Conservation (phyloP, 92 coral and sea anemone species). For the Paragorgia papillata region DNA sequence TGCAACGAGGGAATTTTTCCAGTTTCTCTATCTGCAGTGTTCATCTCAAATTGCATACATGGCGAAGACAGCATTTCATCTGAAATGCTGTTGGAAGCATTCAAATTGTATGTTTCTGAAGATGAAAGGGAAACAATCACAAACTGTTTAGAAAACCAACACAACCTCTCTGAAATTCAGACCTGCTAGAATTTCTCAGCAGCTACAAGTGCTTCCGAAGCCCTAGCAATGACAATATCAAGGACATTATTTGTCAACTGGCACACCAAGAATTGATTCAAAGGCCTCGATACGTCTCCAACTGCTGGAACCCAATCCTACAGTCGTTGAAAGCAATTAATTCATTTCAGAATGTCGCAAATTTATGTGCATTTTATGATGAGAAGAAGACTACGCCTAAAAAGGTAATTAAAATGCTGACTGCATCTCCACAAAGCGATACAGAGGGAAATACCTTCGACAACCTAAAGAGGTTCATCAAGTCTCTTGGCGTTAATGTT, state of each 20-base stretch:
- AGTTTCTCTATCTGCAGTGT: not conserved
- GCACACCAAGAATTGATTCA: slow-evolving; percentile 31
- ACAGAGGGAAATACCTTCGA: slow-evolving; percentile 31
- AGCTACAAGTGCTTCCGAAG: not conserved
- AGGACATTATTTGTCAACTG: slow-evolving; percentile 9
- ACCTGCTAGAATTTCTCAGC: not conserved
- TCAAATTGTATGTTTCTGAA: slow-evolving; percentile 47
- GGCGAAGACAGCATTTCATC: not conserved
- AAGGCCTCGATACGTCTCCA: slow-evolving; percentile 33
- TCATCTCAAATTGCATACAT: not conserved
- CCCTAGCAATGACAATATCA: slow-evolving; percentile 38
- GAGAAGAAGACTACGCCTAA: slow-evolving; percentile 18
- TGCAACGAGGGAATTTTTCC: not conserved
- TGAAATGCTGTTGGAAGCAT: not conserved
- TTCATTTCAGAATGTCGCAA: slow-evolving; percentile 9
- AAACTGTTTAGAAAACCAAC: slow-evolving; percentile 30
- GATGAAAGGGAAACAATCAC: slow-evolving; percentile 59
- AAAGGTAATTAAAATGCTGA: slow-evolving; percentile 35
- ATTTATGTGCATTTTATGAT: slow-evolving; percentile 15
- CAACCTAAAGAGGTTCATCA: slow-evolving; percentile 27
- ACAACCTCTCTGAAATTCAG: not conserved
- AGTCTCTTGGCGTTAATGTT: slow-evolving; percentile 27
- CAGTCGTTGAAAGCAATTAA: slow-evolving; percentile 9
- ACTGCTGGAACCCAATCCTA: slow-evolving; percentile 35
- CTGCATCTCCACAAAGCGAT: not conserved